Evolutionary conservation across 2,797 vertebrate genomes (phyloP).

Genomic region (Apogon talboti): DNA sequence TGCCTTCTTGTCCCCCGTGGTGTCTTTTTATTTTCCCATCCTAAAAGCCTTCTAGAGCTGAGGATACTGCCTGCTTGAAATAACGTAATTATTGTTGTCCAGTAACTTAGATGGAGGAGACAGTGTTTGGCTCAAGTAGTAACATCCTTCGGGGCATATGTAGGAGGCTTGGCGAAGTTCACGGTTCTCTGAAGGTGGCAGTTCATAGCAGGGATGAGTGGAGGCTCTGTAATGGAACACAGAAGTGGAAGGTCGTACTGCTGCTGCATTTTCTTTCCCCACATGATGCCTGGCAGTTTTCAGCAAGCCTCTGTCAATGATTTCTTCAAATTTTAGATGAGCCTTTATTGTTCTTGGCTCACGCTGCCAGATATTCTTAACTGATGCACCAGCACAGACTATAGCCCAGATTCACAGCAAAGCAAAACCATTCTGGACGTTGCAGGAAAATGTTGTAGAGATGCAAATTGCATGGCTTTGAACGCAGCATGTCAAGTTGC

Average conservation of each 20-base stretch:
- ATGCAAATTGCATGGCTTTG: too few relatives aligned
- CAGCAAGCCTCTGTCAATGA: background rate
- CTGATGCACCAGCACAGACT: background rate
- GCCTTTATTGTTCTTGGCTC: background rate
- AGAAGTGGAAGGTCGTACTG: background rate
- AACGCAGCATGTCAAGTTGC: too few relatives aligned
- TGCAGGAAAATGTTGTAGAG: too few relatives aligned
- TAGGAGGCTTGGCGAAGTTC: slow-evolving; percentile 11
- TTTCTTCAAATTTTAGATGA: background rate
- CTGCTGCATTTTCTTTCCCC: background rate
- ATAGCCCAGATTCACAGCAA: too few relatives aligned
- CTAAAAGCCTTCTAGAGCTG: slow-evolving; percentile 33
- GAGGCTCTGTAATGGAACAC: background rate
- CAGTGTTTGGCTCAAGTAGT: slow-evolving; percentile 14
- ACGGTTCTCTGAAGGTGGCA: background rate
- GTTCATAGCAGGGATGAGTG: background rate
- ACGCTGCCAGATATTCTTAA: background rate
- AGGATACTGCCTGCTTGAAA: slow-evolving; percentile 38
- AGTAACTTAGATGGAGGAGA: slow-evolving; percentile 21
- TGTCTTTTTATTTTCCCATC: slow-evolving; percentile 37
- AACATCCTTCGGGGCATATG: background rate
- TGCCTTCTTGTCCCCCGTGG: slow-evolving; percentile 36
- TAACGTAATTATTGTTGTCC: slow-evolving; percentile 51
- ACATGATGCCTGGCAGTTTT: background rate
- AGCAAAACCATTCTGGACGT: too few relatives aligned